A percentile compares a stretch with the other conserved stretches of the same genome.
phyloP scores from a whole-genome alignment of 2,888 invertebrate species.

The Eristalis arbustorum region DNA sequence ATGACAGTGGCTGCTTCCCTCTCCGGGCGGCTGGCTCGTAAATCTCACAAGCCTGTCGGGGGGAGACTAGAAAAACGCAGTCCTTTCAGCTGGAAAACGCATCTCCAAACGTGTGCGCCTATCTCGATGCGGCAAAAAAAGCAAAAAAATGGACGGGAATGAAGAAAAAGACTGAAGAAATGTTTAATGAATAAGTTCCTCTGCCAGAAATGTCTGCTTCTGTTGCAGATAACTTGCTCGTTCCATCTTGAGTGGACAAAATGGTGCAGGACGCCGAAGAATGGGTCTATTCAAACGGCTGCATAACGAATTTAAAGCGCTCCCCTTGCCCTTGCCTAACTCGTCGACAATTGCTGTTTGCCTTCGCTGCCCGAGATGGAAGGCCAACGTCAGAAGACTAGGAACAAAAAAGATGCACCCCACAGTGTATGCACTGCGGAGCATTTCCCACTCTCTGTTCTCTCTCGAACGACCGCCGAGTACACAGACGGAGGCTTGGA shows the following conservation, averaged over 20 bases:
- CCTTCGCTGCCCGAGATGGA: not conserved
- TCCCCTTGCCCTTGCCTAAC: not conserved
- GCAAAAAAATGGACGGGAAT: not conserved
- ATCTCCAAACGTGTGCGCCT: not conserved
- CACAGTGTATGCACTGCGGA: conserved; percentile 33
- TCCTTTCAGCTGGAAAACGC: not conserved
- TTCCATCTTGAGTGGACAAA: conserved; percentile 53
- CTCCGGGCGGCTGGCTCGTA: not conserved
- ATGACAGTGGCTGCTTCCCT: not conserved
- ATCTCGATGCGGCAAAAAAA: not conserved
- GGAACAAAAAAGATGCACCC: not conserved
- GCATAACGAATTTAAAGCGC: conserved; percentile 59
- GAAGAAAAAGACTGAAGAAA: not conserved
- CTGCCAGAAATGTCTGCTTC: conserved; percentile 36
- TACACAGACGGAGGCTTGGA: not conserved
- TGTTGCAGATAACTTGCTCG: conserved; percentile 58
- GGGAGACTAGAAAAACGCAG: not conserved
- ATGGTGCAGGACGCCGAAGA: conserved; percentile 39
- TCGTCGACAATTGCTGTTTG: conserved; percentile 37
- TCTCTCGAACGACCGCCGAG: conserved; percentile 14
- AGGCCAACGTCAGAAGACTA: not conserved
- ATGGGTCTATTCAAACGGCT: conserved; percentile 56
- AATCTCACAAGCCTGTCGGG: not conserved
- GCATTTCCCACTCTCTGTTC: conserved; percentile 22
- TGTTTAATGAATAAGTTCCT: conserved; percentile 26